Percentiles rank a stretch among this genome's conserved stretches.
phyloP scores from a whole-genome alignment of 2,113 vertebrate genomes.

The Chaetorhynchus papuensis region DNA sequence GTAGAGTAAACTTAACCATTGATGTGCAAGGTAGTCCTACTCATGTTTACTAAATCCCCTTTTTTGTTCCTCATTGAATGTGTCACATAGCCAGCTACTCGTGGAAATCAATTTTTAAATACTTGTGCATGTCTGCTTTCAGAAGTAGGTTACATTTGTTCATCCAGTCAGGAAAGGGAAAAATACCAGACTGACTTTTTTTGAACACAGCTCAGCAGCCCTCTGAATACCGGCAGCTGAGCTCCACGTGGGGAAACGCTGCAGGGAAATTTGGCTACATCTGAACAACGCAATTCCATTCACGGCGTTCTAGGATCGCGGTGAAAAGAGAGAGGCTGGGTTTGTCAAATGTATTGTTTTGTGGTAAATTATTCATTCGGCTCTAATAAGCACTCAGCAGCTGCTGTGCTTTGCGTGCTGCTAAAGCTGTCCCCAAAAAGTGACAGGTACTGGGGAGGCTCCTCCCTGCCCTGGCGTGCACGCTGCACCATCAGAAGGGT shows the following conservation, averaged over 20 bases:
- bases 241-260: fast-evolving
- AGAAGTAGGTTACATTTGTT: constrained; percentile 22
- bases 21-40: background rate
- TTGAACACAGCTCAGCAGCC: background rate
- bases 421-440: background rate
- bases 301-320: background rate
- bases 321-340: background rate
- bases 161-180: background rate
- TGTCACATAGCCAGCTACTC: background rate
- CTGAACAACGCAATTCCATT: background rate
- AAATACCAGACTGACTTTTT: background rate
- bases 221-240: background rate
- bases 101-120: constrained; percentile 22
- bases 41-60: background rate
- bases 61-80: background rate
- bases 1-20: background rate
- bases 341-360: background rate
- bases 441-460: background rate
- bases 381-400: background rate
- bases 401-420: background rate
- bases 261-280: background rate
- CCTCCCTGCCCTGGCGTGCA: background rate
- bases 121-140: background rate
- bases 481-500: background rate
- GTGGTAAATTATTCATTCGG: background rate